Percentiles rank a stretch among this genome's conserved stretches.
phyloP scores from a whole-genome alignment of 2,888 invertebrate species.

The Chironomus tentans region DNA sequence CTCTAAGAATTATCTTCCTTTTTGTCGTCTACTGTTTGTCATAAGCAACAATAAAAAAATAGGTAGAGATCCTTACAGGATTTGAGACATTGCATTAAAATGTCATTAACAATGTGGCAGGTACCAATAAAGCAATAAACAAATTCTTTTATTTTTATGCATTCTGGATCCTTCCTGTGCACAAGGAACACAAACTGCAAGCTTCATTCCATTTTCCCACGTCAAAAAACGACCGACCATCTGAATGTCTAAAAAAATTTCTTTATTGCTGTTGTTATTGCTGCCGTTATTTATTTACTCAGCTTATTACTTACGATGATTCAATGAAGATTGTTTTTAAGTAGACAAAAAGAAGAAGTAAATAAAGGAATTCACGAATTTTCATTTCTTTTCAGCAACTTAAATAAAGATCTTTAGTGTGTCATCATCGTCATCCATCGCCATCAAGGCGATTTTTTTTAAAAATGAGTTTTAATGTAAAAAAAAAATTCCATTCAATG shows the following conservation, averaged over 20 bases:
- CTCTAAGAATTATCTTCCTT: not conserved
- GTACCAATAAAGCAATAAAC: not conserved
- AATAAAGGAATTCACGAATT: not conserved
- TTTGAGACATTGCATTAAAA: not conserved
- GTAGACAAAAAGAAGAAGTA: too few relatives aligned
- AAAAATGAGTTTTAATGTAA: not conserved
- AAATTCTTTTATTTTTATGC: not conserved
- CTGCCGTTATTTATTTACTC: not conserved
- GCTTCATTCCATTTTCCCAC: not conserved
- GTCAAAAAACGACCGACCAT: not conserved
- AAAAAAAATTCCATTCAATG: not conserved
- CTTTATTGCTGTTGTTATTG: not conserved
- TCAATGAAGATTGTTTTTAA: too few relatives aligned
- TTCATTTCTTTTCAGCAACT: not conserved
- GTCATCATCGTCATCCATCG: not conserved
- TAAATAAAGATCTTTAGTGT: not conserved
- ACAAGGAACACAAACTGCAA: not conserved
- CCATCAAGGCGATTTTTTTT: not conserved
- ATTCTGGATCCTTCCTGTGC: not conserved
- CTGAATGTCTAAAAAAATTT: too few relatives aligned
- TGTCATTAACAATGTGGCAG: not conserved
- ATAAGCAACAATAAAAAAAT: not conserved
- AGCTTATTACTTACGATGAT: not conserved
- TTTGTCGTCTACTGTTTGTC: not conserved
- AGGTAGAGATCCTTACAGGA: not conserved